A percentile compares a stretch with the other conserved stretches of the same genome.
Conservation (phyloP, 2,888 invertebrate species). For the Itoplectis maculator region DNA sequence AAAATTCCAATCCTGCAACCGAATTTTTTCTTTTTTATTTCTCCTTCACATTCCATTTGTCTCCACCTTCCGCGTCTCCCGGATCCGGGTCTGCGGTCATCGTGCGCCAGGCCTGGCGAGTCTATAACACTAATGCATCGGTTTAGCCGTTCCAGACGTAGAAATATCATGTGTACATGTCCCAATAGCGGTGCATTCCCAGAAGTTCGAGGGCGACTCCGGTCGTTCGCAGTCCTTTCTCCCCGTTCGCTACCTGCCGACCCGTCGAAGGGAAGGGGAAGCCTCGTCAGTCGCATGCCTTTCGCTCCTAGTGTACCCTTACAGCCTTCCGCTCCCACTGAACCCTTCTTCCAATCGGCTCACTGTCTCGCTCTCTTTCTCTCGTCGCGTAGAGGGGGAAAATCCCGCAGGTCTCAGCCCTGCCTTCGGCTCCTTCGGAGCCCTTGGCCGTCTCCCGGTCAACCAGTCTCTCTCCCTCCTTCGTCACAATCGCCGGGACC, state of each 20-base stretch:
- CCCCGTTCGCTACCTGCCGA: neutral
- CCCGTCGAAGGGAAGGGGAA: neutral
- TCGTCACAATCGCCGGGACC: neutral
- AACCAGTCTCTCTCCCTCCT: too few relatives aligned
- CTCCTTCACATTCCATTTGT: too few relatives aligned
- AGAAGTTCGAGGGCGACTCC: neutral
- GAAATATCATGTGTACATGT: neutral
- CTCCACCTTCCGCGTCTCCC: too few relatives aligned
- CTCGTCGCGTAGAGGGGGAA: too few relatives aligned
- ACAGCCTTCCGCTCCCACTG: neutral
- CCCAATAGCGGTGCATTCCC: conserved; percentile 5
- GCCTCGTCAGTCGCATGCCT: too few relatives aligned
- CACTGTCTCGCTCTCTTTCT: too few relatives aligned
- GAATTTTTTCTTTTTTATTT: too few relatives aligned
- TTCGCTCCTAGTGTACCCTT: too few relatives aligned
- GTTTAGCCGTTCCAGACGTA: too few relatives aligned
- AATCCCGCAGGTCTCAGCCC: too few relatives aligned
- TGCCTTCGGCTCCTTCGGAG: neutral
- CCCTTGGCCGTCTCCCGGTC: neutral
- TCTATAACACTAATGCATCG: neutral
- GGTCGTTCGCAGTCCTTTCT: neutral
- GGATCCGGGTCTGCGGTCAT: too few relatives aligned
- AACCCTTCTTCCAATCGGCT: neutral
- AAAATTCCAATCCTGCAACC: too few relatives aligned
- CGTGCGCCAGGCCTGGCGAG: neutral